Conservation (phyloP, 2,113 vertebrate genomes). For the Mesoclemmys tuberculata region DNA sequence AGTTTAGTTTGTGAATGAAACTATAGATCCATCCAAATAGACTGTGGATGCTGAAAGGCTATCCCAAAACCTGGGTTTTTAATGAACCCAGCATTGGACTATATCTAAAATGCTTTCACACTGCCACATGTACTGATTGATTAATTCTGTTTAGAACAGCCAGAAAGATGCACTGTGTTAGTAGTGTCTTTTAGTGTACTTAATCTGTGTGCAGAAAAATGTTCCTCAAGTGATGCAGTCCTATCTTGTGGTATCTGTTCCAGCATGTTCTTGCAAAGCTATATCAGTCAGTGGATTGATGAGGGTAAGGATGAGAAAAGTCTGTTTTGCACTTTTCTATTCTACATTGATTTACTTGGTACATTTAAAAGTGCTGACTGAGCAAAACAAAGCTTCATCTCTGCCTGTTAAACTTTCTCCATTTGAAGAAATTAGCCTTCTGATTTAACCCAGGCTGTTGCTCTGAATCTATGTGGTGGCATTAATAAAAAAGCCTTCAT, state of each 20-base stretch:
- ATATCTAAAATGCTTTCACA: neutral
- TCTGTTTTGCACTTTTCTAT: neutral
- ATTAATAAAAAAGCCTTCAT: neutral
- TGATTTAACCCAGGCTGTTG: neutral
- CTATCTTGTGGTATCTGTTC: neutral
- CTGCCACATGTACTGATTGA: neutral
- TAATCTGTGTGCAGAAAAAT: neutral
- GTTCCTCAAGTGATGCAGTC: neutral
- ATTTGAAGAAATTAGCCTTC: neutral
- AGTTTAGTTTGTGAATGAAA: neutral
- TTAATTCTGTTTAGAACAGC: no score
- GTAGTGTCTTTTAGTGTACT: neutral
- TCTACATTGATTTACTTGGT: neutral
- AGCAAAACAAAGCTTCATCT: neutral
- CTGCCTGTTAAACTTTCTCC: neutral
- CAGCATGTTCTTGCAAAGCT: neutral
- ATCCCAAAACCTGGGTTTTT: neutral
- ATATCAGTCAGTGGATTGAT: rapidly evolving
- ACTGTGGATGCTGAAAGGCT: neutral
- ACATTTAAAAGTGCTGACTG: neutral
- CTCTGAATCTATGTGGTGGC: neutral
- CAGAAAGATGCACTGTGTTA: neutral
- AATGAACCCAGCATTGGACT: neutral
- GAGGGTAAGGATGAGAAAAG: rapidly evolving
- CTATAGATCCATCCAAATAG: neutral